phyloP scores from a whole-genome alignment of 2,797 vertebrate genomes.

The Kryptolebias ocellatus region DNA sequence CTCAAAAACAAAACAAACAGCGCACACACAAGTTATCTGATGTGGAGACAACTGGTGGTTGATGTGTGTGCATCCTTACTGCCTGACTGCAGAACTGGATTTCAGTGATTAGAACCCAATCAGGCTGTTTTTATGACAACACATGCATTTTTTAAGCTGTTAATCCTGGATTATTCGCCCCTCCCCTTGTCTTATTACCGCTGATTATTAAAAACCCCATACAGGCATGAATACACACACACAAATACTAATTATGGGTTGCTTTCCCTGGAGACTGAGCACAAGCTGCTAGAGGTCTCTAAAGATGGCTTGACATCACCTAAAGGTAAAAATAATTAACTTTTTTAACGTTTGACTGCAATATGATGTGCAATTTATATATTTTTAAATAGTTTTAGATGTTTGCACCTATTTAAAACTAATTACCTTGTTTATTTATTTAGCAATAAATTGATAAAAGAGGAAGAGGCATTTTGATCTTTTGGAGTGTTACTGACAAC shows the following conservation, averaged over 20 bases:
- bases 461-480: too few species aligned
- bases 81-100: constrained; percentile 42
- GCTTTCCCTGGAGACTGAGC: constrained; percentile 66
- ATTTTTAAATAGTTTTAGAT: not conserved
- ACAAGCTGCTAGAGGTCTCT: constrained; percentile 35
- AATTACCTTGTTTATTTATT: too few species aligned
- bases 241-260: constrained; percentile 62
- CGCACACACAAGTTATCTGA: constrained; percentile 43
- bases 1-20: constrained; percentile 25
- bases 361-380: not conserved
- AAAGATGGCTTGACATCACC: constrained; percentile 39
- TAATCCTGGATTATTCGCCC: constrained; percentile 79
- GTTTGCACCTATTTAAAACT: too few species aligned
- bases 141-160: constrained; percentile 71
- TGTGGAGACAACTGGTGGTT: constrained; percentile 40
- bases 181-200: constrained; percentile 73
- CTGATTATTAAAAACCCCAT: constrained; percentile 71
- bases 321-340: constrained; percentile 27
- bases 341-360: constrained; percentile 14
- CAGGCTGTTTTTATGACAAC: constrained; percentile 74
- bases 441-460: too few species aligned
- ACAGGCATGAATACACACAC: constrained; percentile 11
- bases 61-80: not conserved
- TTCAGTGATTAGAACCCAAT: constrained; percentile 71
- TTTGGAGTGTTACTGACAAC: too few species aligned